Evolutionary conservation across 2,113 vertebrate genomes (phyloP), one percentile per base, ranked within the genome.

Genomic region (Rhombomys opimus): DNA sequence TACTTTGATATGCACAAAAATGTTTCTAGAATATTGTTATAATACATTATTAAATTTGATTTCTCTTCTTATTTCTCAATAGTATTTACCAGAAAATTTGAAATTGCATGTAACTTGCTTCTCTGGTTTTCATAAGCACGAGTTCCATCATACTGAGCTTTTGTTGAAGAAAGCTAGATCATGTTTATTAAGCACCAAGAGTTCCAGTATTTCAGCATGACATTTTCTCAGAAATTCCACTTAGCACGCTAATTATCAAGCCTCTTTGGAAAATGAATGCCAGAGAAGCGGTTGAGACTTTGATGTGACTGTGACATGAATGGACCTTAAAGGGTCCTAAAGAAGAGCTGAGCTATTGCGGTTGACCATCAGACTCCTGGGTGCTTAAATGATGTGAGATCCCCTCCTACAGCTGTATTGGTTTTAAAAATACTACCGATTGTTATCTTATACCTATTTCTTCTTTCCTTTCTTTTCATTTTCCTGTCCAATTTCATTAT

Each of bases 221-320:
- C 38, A 30, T 85, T 52, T 68, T 38, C 14, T 90, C 63, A n/a
- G 32, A 14, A 54, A 72, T 14, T 95, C 52, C 54, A 1, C 54
- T 65, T 7, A 15, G 30, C 46, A 30, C 35, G 7, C n/a, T 57
- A 8, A 10, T 72, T 63, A 9, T 54, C 17, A 90, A 41, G 9
- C 32, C 38, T 86, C 35, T 57, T n/a, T 11, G 68, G 52, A 72
- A 52, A 54, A 38, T 52, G 14, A 41, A 41, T 54, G 61, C 46
- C 18, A 18, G 18, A n/a, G 2, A n/a, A 57, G 1, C 5, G 2
- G 1, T 35, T 17, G 1, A 87, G 73, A 41, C 2, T 46, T 65
- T n/a, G 22, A 8, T 30, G 35, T 41, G 25, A 3, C 54, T 72
- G 4, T 73, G 12, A 23, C n/a, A 46, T 3, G 0, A 20, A 35